phyloP scores from a whole-genome alignment of 2,113 vertebrate species.

The Anas platyrhynchos region DNA sequence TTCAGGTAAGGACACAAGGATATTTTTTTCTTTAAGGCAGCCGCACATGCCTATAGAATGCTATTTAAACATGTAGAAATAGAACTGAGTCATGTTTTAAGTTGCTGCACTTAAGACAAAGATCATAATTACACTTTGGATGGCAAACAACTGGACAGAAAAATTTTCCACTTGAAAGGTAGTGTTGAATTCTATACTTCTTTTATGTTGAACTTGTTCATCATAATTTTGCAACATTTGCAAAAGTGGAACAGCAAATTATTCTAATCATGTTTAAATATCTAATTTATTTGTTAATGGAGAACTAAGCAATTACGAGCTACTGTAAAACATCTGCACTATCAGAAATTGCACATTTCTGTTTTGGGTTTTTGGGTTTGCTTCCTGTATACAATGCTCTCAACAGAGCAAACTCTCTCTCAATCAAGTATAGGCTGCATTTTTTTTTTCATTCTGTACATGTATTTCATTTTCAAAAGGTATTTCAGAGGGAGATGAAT shows the following conservation, averaged over 20 bases:
- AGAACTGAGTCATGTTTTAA: neutral
- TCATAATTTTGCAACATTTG: neutral
- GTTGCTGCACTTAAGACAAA: neutral
- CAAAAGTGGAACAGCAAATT: neutral
- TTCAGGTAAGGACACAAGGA: neutral
- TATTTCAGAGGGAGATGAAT: neutral
- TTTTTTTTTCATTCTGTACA: neutral
- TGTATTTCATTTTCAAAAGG: neutral
- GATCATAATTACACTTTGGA: neutral
- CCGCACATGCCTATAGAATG: accelerated
- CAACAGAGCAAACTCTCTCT: neutral
- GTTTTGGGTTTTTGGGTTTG: neutral
- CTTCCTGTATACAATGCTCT: neutral
- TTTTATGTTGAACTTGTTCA: neutral
- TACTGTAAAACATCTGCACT: neutral
- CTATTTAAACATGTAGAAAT: neutral
- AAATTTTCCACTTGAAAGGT: neutral
- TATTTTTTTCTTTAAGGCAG: neutral
- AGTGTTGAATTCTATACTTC: neutral
- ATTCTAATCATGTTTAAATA: neutral
- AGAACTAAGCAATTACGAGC: neutral
- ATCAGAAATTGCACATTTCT: neutral
- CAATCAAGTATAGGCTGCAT: neutral
- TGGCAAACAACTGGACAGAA: neutral
- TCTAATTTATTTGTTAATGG: neutral